Base-by-base conservation (phyloP, 1,140 invertebrate genomes). In the Anastatus disparis region DNA sequence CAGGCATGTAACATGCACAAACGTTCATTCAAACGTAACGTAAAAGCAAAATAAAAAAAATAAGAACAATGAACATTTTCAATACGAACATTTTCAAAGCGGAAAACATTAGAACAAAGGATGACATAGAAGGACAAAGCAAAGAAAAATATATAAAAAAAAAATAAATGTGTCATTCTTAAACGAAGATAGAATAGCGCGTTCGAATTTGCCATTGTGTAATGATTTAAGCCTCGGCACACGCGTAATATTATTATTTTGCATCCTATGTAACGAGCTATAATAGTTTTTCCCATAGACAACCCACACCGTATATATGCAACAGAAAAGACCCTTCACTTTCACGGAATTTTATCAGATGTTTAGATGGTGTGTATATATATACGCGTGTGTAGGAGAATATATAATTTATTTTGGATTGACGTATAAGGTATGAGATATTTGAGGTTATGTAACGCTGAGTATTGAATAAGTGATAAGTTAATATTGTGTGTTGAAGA, bases 101-200 rank as follows among this genome's bases (percentile, higher is more conserved):
- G 12, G 55, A 42, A 58, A 58, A 58, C 55, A 58, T 40, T 58
- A 40, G 55, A n/a, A 40, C 55, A 58, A 24, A 22, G 7, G 20
- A 24, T 8, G 20, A 24, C n/a, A 13, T 24, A 50, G 17, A 24
- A 58, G 35, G 55, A 42, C n/a, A 56, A 20, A 27, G 55, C 35
- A 4, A 26, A 27, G 4, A 12, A 13, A 24, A 35, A 38, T 7
- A 50, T 9, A 42, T 10, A 58, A 58, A 13, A 20, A 10, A 10
- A 27, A 24, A 40, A 56, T 31, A 29, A 42, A 40, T 10, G 27
- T n/a, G 6, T 4, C 10, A 35, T 35, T 35, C 4, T 4, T 35
- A 10, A 35, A 35, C 31, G 31, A n/a, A n/a, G n/a, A 35, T 35
- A 35, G 31, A 10, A 35, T 6, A 35, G 31, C 7, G 27, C 29